Conservation (phyloP, 1,140 invertebrate species). For the Thereuonema tuberculata region DNA sequence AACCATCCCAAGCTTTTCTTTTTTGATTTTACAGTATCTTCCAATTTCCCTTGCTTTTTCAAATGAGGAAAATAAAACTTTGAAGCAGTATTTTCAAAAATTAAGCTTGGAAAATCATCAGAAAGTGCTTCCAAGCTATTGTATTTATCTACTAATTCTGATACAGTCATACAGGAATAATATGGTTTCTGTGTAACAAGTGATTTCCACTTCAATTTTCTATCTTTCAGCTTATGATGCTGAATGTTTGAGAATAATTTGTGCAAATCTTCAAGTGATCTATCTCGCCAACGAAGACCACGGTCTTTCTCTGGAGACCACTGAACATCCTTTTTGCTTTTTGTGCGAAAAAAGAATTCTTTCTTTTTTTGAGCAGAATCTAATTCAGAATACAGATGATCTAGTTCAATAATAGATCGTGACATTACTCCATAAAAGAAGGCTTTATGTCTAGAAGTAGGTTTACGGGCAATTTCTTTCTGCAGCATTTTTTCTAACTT, state of each 20-base stretch:
- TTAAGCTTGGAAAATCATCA: no score
- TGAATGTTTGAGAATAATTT: conserved; percentile 13
- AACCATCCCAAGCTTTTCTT: no score
- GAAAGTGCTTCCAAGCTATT: not conserved
- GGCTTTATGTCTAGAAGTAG: conserved; percentile 42
- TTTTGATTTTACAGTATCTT: no score
- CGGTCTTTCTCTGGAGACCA: conserved; percentile 55
- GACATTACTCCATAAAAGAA: conserved; percentile 30
- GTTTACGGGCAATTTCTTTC: conserved; percentile 48
- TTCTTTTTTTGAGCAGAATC: conserved; percentile 63
- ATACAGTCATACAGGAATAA: not conserved
- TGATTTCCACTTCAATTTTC: conserved; percentile 16
- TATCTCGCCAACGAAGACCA: conserved; percentile 63
- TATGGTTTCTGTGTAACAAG: conserved; percentile 15
- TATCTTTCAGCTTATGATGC: no score
- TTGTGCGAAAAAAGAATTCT: conserved; percentile 63
- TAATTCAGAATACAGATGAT: conserved; percentile 58
- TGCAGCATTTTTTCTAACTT: conserved; percentile 63
- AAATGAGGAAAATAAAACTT: no score
- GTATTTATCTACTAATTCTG: not conserved
- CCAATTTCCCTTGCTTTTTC: no score
- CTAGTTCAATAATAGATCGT: conserved; percentile 74
- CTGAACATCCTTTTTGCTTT: conserved; percentile 49
- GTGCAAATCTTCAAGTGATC: conserved; percentile 65
- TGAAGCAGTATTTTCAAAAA: no score